Conservation (phyloP, 2,797 vertebrate species). For the Hylomyscus alleni region DNA sequence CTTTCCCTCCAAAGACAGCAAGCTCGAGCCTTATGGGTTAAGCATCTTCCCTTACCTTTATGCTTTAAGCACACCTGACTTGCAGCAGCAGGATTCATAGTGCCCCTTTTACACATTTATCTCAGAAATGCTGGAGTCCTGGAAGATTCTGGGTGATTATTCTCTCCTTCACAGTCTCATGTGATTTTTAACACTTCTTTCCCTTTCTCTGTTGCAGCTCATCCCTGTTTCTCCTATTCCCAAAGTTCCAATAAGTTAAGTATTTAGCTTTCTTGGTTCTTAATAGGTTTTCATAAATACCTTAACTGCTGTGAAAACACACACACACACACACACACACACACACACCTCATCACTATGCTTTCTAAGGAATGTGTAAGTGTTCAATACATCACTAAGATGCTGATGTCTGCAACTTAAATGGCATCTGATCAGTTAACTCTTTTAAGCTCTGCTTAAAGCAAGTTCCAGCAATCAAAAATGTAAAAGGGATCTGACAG, state of each 20-base stretch:
- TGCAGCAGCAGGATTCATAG: neutral
- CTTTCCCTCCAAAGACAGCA: neutral
- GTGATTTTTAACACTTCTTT: slow-evolving; percentile 39
- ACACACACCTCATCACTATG: neutral
- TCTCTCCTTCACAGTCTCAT: slow-evolving; percentile 16
- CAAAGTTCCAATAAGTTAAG: neutral
- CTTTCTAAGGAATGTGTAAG: neutral
- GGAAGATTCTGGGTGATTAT: neutral
- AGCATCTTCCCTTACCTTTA: neutral
- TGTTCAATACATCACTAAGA: slow-evolving; percentile 76
- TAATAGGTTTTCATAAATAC: neutral
- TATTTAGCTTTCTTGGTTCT: slow-evolving; percentile 31
- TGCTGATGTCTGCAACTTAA: slow-evolving; percentile 86
- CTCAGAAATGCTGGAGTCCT: neutral
- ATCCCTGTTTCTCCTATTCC: neutral
- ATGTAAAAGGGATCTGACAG: slow-evolving; percentile 89
- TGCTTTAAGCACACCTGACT: neutral
- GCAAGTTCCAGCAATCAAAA: slow-evolving; percentile 90
- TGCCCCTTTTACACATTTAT: neutral
- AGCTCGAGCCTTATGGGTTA: neutral
- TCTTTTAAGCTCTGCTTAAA: slow-evolving; percentile 89
- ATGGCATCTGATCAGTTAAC: slow-evolving; percentile 94
- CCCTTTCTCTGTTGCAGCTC: slow-evolving; percentile 15
- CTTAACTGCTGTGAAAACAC: neutral
- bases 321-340: neutral